These are phyloP conservation scores for Holotrichia oblita DNA, from an alignment of 1,140 invertebrate species.

Conservation along the genomic window DNA sequence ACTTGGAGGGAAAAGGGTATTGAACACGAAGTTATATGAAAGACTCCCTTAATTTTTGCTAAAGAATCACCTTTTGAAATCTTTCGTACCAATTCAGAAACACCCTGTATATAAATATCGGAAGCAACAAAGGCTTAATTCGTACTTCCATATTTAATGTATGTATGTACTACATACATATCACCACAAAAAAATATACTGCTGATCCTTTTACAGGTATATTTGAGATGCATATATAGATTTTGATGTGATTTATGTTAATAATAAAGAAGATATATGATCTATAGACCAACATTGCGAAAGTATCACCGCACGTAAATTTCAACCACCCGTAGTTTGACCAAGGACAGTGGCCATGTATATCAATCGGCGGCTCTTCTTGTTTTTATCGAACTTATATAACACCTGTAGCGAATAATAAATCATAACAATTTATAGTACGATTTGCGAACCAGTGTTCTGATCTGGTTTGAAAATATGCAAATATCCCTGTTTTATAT, in stretches of 20 bases:
- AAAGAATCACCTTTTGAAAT: too few species aligned
- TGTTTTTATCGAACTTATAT: constrained; percentile 5
- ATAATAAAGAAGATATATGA: constrained; percentile 14
- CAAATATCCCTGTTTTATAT: too few species aligned
- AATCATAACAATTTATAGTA: background rate
- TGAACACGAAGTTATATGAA: too few species aligned
- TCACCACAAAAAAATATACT: background rate
- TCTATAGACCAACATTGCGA: background rate
- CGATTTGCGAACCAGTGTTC: constrained; percentile 7
- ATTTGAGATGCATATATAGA: background rate
- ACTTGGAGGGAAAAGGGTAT: too few species aligned
- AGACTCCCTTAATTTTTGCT: too few species aligned
- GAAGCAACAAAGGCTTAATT: too few species aligned
- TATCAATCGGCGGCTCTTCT: constrained; percentile 17
- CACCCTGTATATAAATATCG: too few species aligned
- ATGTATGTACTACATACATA: too few species aligned
- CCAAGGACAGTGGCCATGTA: constrained; percentile 27
- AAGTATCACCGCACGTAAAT: constrained; percentile 17
- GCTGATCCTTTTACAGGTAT: background rate
- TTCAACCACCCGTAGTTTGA: constrained; percentile 24
- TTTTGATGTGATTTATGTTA: background rate
- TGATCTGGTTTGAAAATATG: background rate
- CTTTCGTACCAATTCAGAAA: too few species aligned
- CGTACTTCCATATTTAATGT: too few species aligned
- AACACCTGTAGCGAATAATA: background rate